Percentiles rank a stretch among this genome's conserved stretches.
Conservation (phyloP, 2,888 invertebrate genomes). For the Drosophila conformis region DNA sequence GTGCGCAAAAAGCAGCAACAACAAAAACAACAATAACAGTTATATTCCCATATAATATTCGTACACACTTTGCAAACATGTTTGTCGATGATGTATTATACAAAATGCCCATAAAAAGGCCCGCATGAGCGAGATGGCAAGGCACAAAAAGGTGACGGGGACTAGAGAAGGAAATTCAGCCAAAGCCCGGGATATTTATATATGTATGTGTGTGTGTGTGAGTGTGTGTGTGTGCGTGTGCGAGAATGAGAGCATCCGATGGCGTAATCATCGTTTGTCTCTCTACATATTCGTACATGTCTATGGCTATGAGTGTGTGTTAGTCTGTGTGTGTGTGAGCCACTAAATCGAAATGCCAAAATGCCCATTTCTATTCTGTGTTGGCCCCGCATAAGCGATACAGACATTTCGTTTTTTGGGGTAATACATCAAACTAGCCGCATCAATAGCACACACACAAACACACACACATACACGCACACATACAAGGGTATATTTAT, state of each 20-base stretch:
- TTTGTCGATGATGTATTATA: slow-evolving; percentile 84
- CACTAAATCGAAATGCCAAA: slow-evolving; percentile 82
- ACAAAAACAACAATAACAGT: slow-evolving; percentile 62
- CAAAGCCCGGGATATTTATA: slow-evolving; percentile 27
- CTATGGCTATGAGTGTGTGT: slow-evolving; percentile 12
- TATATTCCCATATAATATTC: slow-evolving; percentile 83
- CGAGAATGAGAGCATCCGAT: slow-evolving; percentile 76
- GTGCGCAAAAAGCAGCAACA: slow-evolving; percentile 71
- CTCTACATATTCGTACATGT: slow-evolving; percentile 36
- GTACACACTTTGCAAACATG: slow-evolving; percentile 83
- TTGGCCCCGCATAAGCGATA: slow-evolving; percentile 81
- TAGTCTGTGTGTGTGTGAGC: slow-evolving; percentile 48
- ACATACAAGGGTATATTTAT: slow-evolving; percentile 8
- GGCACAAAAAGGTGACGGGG: slow-evolving; percentile 9
- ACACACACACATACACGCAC: slow-evolving; percentile 44
- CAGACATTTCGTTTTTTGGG: slow-evolving; percentile 80
- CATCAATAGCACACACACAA: slow-evolving; percentile 75
- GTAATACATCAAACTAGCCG: slow-evolving; percentile 84
- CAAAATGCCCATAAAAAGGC: slow-evolving; percentile 82
- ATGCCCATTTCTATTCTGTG: slow-evolving; percentile 80
- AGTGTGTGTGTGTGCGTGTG: slow-evolving; percentile 47
- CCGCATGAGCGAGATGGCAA: slow-evolving; percentile 80
- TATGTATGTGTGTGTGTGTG: slow-evolving; percentile 11
- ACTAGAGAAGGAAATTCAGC: slow-evolving; percentile 14
- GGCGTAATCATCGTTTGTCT: slow-evolving; percentile 81